phyloP scores from a whole-genome alignment of 2,797 vertebrate genomes.

The Mus caroli region DNA sequence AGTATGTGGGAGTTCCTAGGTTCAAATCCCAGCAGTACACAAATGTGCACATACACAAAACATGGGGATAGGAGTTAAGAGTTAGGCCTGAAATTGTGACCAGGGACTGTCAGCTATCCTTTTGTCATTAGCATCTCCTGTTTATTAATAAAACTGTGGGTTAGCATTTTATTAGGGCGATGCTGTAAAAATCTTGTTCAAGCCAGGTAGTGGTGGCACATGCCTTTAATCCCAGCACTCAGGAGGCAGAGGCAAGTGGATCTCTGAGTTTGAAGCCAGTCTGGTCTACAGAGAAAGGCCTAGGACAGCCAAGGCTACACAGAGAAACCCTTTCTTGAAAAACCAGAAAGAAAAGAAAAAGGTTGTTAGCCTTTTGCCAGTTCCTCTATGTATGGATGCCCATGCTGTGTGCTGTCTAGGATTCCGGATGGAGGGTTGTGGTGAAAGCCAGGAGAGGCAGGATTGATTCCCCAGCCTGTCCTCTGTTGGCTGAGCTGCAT shows the following conservation, averaged over 20 bases:
- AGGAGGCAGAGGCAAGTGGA: background rate
- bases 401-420: background rate
- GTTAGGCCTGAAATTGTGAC: background rate
- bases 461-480: background rate
- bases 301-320: background rate
- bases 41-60: background rate
- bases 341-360: background rate
- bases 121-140: background rate
- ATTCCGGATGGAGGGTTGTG: background rate
- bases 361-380: background rate
- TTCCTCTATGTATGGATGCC: background rate
- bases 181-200: background rate
- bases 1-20: background rate
- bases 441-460: background rate
- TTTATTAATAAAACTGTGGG: background rate
- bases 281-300: background rate
- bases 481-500: background rate
- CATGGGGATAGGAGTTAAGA: background rate
- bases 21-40: background rate
- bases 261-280: background rate
- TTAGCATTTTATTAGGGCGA: background rate
- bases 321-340: background rate
- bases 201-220: background rate
- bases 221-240: background rate
- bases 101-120: background rate